These are phyloP conservation scores for Andricus grossulariae DNA, from an alignment of 1,140 invertebrate genomes.

Conservation along the genomic window DNA sequence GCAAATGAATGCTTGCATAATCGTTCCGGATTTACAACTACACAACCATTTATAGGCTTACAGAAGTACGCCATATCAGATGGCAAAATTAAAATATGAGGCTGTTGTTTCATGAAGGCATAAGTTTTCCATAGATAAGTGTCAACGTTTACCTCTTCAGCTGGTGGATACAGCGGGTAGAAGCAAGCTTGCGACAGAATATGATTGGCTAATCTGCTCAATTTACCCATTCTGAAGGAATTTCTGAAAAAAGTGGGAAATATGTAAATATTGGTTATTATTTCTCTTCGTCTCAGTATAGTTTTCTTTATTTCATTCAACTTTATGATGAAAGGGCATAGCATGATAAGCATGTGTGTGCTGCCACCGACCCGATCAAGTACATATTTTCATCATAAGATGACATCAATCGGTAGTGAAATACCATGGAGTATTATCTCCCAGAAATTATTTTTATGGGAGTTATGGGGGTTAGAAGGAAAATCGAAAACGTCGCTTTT, in stretches of 20 bases:
- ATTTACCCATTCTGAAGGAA: slow-evolving; percentile 76
- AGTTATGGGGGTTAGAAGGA: no score
- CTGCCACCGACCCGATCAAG: no score
- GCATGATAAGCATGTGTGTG: no score
- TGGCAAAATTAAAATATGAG: slow-evolving; percentile 89
- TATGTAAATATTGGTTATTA: no score
- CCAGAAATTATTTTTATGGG: no score
- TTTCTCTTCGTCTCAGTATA: no score
- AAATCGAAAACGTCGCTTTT: no score
- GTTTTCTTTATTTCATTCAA: no score
- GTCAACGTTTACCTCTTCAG: slow-evolving; percentile 82
- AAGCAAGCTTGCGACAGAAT: slow-evolving; percentile 86
- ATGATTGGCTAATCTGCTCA: slow-evolving; percentile 84
- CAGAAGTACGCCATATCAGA: slow-evolving; percentile 90
- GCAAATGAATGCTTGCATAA: slow-evolving; percentile 84
- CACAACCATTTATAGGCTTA: slow-evolving; percentile 85
- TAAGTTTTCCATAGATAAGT: slow-evolving; percentile 82
- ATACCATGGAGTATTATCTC: no score
- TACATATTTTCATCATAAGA: no score
- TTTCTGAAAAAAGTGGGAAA: slow-evolving; percentile 57
- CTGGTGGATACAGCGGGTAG: slow-evolving; percentile 88
- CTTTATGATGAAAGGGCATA: no score
- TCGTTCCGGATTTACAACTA: slow-evolving; percentile 90
- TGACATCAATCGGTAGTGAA: no score
- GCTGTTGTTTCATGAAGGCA: slow-evolving; percentile 81